Conservation (phyloP, 2,113 vertebrate genomes). For the Psephotus haematonotus region DNA sequence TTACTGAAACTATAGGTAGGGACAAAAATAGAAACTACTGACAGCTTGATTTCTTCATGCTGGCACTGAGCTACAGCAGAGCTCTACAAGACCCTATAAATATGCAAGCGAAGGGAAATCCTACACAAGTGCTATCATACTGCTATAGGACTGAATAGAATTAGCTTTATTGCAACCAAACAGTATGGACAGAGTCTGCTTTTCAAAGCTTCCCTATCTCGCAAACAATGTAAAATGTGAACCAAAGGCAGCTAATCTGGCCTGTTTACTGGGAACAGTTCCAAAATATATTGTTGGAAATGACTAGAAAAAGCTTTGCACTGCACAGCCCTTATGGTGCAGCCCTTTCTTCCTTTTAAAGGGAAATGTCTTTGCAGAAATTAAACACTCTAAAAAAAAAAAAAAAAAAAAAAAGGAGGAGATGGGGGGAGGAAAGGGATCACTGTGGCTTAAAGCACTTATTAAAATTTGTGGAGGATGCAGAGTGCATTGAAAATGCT, state of each 20-base stretch:
- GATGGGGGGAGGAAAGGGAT: neutral
- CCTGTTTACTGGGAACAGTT: constrained; percentile 65
- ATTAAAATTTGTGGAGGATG: constrained; percentile 36
- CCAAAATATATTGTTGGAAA: constrained; percentile 66
- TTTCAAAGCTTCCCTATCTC: constrained; percentile 69
- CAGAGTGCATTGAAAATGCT: neutral
- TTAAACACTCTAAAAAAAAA: neutral
- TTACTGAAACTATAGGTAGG: constrained; percentile 74
- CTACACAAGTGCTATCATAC: constrained; percentile 55
- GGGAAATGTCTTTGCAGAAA: constrained; percentile 49
- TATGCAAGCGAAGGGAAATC: constrained; percentile 75
- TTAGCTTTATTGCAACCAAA: constrained; percentile 36
- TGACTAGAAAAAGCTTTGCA: constrained; percentile 51
- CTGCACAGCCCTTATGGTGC: neutral
- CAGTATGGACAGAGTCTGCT: constrained; percentile 50
- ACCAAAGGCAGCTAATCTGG: constrained; percentile 67
- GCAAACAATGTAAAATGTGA: constrained; percentile 63
- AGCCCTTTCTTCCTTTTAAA: constrained; percentile 55
- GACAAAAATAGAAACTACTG: constrained; percentile 76
- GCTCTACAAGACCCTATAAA: constrained; percentile 75
- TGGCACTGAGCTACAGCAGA: constrained; percentile 63
- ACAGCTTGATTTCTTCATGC: constrained; percentile 70
- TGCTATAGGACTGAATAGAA: constrained; percentile 59
- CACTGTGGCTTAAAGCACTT: neutral
- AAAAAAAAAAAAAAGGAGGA: accelerated